phyloP scores from a whole-genome alignment of 2,113 vertebrate species.

The Mugil cephalus region DNA sequence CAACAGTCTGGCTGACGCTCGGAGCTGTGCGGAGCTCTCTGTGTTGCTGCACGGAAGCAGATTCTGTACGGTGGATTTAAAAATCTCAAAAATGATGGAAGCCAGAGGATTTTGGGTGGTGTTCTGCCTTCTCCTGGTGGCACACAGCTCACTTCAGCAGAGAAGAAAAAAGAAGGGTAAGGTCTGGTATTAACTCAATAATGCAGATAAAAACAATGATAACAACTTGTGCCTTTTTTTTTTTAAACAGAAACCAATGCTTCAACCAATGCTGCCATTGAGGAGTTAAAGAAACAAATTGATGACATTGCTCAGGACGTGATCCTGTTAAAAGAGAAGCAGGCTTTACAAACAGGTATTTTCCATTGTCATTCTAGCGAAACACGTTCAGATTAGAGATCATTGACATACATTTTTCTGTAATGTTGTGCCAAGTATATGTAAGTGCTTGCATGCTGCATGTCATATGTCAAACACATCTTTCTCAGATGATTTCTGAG shows the following conservation, averaged over 20 bases:
- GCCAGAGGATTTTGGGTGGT: conserved; percentile 76
- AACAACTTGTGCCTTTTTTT: not conserved
- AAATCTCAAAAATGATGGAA: conserved; percentile 79
- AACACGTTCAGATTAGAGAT: too few species aligned
- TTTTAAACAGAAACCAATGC: conserved; percentile 67
- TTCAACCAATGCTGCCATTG: conserved; percentile 86
- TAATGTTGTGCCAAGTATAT: too few species aligned
- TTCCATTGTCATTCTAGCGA: too few species aligned
- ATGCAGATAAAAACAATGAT: conserved; percentile 3
- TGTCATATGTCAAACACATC: not conserved
- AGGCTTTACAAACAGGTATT: conserved; percentile 93
- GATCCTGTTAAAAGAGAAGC: conserved; percentile 91
- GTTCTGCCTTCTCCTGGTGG: conserved; percentile 84
- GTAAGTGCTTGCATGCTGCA: not conserved
- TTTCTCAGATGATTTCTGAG: not conserved
- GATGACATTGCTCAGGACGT: conserved; percentile 89
- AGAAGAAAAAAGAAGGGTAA: conserved; percentile 89
- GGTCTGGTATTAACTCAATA: conserved; percentile 15
- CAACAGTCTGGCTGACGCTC: conserved; percentile 40
- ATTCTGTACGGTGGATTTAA: conserved; percentile 15
- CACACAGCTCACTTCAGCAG: conserved; percentile 75
- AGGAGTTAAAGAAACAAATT: conserved; percentile 90
- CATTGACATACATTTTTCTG: too few species aligned
- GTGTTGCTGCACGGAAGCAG: conserved; percentile 33
- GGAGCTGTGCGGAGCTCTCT: conserved; percentile 25